Percentiles rank a stretch among this genome's conserved stretches.
These are phyloP conservation scores for Sesamia inferens DNA, from an alignment of 2,888 invertebrate genomes.

Conservation along the genomic window DNA sequence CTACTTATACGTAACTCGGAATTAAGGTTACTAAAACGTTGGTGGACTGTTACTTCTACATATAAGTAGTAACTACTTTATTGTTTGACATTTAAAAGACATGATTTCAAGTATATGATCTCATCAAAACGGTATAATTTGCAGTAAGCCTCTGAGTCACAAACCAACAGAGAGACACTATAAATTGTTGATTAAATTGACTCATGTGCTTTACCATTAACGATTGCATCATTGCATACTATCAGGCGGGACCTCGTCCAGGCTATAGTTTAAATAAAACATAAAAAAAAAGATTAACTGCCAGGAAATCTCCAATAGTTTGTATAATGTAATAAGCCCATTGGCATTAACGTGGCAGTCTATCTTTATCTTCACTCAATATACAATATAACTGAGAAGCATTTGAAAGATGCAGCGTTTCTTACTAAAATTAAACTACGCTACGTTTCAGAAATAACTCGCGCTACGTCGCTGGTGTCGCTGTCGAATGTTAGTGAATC, in stretches of 20 bases:
- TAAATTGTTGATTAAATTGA: neutral
- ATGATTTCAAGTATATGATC: conserved; percentile 11
- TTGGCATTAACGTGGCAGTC: neutral
- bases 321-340: neutral
- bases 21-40: conserved; percentile 1
- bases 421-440: conserved; percentile 15
- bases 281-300: neutral
- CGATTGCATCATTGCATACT: no score
- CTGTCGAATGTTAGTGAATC: neutral
- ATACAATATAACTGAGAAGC: conserved; percentile 1
- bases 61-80: neutral
- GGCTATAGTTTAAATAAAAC: no score
- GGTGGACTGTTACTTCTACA: neutral
- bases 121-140: conserved; percentile 12
- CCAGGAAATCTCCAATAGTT: conserved; percentile 1
- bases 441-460: neutral
- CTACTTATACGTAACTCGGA: neutral
- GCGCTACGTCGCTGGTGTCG: neutral
- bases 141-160: neutral
- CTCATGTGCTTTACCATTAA: no score
- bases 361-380: neutral
- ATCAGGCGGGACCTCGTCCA: no score
- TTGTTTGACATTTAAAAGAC: conserved; percentile 9
- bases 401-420: conserved; percentile 6
- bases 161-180: conserved; percentile 2